These are phyloP conservation scores for Psettodes erumei DNA, from an alignment of 2,113 vertebrate genomes.

Conservation along the genomic window DNA sequence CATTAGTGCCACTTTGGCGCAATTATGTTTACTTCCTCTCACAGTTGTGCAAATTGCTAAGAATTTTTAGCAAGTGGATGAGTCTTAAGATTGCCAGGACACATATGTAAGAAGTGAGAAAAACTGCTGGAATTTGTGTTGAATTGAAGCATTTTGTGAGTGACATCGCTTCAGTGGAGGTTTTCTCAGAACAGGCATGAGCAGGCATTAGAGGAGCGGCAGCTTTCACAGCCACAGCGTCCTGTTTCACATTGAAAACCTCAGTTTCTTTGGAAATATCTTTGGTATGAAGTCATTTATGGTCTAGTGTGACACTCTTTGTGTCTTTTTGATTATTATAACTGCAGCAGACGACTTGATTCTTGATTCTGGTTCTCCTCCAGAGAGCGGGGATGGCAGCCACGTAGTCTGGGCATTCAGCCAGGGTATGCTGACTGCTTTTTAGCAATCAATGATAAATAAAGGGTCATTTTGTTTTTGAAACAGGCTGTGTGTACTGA, in stretches of 20 bases:
- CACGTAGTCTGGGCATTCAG: neutral
- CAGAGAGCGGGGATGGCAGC: neutral
- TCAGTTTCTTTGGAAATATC: no score
- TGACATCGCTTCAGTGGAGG: neutral
- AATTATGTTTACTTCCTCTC: neutral
- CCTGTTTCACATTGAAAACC: neutral
- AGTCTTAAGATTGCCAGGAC: neutral
- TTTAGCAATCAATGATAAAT: neutral
- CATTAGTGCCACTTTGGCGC: neutral
- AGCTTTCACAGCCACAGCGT: neutral
- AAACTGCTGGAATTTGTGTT: neutral
- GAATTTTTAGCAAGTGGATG: neutral
- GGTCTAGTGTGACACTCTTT: no score
- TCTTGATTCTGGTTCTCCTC: neutral
- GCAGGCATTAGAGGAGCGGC: no score
- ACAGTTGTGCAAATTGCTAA: neutral
- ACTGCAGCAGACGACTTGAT: neutral
- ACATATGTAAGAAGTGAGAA: neutral
- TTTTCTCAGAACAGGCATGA: neutral
- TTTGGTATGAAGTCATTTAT: no score
- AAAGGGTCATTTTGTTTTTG: conserved; percentile 5
- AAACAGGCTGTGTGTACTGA: conserved; percentile 84
- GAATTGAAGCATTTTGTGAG: neutral
- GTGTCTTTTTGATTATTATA: no score
- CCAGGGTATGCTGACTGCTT: neutral